phyloP scores from a whole-genome alignment of 1,140 invertebrate genomes.

The Anthonomus grandis region DNA sequence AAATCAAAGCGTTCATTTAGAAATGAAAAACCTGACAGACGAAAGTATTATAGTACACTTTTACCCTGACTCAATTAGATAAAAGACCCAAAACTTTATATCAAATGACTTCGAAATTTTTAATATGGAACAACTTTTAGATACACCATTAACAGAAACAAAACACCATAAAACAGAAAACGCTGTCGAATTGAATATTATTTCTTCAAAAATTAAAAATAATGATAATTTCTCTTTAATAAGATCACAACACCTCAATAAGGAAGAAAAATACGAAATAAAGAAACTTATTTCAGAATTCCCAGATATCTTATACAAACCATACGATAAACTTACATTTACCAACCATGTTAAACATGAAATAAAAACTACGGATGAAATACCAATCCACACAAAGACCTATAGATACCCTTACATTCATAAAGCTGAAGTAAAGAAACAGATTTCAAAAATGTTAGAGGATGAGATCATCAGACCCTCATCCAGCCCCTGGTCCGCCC shows the following conservation, averaged over 20 bases:
- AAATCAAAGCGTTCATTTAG: too few relatives aligned
- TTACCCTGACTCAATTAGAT: too few relatives aligned
- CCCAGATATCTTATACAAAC: slow-evolving; percentile 23
- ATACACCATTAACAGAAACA: too few relatives aligned
- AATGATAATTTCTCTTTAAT: too few relatives aligned
- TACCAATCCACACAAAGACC: slow-evolving; percentile 40
- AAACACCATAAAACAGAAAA: too few relatives aligned
- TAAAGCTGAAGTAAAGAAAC: slow-evolving; percentile 39
- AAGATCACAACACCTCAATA: slow-evolving; percentile 32
- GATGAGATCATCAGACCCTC: slow-evolving; percentile 40
- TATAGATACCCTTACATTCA: slow-evolving; percentile 41
- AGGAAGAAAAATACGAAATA: slow-evolving; percentile 26
- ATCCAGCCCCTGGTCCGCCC: slow-evolving; percentile 45
- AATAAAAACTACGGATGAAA: slow-evolving; percentile 34
- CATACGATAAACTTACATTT: slow-evolving; percentile 16
- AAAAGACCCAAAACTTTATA: too few relatives aligned
- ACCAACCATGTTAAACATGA: slow-evolving; percentile 30
- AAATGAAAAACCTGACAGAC: too few relatives aligned
- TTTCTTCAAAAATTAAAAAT: too few relatives aligned
- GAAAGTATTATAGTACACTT: too few relatives aligned
- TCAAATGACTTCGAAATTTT: too few relatives aligned
- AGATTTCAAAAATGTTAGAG: slow-evolving; percentile 35
- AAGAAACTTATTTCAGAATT: slow-evolving; percentile 25
- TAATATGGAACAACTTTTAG: too few relatives aligned
- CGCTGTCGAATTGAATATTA: too few relatives aligned